phyloP scores from a whole-genome alignment of 1,140 invertebrate species.

The Chionoecetes opilio region DNA sequence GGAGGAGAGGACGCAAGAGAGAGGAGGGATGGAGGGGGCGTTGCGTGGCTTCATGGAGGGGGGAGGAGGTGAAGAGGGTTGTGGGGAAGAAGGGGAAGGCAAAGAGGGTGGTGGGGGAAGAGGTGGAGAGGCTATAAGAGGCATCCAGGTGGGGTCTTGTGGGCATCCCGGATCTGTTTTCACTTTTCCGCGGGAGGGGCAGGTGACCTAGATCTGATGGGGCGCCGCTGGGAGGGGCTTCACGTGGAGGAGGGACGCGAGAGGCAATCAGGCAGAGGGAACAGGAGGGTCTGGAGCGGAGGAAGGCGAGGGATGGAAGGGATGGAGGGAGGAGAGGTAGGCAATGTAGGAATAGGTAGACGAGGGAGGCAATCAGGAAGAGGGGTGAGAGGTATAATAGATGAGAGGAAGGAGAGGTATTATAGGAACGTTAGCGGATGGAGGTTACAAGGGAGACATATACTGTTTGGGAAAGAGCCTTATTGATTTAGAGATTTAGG shows the following conservation, averaged over 20 bases:
- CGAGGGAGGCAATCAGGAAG: too few species aligned
- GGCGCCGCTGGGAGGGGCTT: background rate
- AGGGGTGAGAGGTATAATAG: too few species aligned
- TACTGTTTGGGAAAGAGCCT: background rate
- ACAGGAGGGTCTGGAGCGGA: background rate
- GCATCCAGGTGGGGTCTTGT: constrained; percentile 8
- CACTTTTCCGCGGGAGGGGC: background rate
- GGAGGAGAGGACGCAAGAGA: background rate
- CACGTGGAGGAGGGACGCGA: background rate
- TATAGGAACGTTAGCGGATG: background rate
- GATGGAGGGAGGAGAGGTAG: background rate
- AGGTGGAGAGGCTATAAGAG: background rate
- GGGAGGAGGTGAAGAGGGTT: background rate
- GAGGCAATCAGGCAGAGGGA: background rate
- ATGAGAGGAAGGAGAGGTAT: background rate
- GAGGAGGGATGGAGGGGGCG: background rate
- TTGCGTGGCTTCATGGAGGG: background rate
- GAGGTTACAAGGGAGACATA: background rate
- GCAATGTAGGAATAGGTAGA: too few species aligned
- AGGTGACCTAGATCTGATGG: background rate
- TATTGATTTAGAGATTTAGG: too few species aligned
- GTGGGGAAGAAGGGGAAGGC: background rate
- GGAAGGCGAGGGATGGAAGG: background rate
- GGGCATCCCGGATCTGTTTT: constrained; percentile 24
- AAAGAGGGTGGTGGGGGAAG: background rate